Base-by-base conservation (phyloP, 2,888 invertebrate species). In the Chymomyza amoena region DNA sequence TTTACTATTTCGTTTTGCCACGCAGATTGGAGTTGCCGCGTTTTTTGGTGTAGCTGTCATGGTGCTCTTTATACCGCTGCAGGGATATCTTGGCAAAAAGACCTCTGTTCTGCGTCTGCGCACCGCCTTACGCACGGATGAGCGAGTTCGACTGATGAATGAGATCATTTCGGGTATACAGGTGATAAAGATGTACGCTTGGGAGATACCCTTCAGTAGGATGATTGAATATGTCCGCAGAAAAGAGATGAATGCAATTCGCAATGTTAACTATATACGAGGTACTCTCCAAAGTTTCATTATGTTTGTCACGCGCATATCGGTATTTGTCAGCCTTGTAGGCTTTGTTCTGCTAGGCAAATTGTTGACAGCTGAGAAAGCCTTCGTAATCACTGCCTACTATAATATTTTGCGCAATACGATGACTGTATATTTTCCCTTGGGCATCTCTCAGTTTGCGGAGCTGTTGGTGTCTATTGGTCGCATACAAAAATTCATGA, bases 161-260 rank as follows among this genome's bases (percentile, higher is more conserved):
- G 98, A 98, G 92, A 95, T 97, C 54, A 94, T 98, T 51, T 94
- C 95, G 83, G 98, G 97, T 1, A 96, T 97, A 89, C 95, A 97
- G 92, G 97, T 98, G 0, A 96, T 98, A 78, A 98, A 98, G 92
- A 98, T 98, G 97, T 98, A 98, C 88, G 96, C 97, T 0, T 98
- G 98, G 96, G 98, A 98, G 90, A 94, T 94, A 83, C 96, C 97
- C 0, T 98, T 98, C 89, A 94, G 95, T 36, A 94, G 94, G 77
- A 93, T 97, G 71, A 95, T 98, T 1, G 94, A 93, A 18, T 81
- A 93, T 45, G 93, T 95, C 1, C 92, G 97, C 89, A 91, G 90
- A 92, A 93, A 92, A 86, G 90, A 91, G 82, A 84, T 94, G 92
- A 94, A 93, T 72, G 94, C 94, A 79, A 96, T 97, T 75, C 93